Conservation (phyloP, 2,888 invertebrate genomes). For the Girardia tigrina region DNA sequence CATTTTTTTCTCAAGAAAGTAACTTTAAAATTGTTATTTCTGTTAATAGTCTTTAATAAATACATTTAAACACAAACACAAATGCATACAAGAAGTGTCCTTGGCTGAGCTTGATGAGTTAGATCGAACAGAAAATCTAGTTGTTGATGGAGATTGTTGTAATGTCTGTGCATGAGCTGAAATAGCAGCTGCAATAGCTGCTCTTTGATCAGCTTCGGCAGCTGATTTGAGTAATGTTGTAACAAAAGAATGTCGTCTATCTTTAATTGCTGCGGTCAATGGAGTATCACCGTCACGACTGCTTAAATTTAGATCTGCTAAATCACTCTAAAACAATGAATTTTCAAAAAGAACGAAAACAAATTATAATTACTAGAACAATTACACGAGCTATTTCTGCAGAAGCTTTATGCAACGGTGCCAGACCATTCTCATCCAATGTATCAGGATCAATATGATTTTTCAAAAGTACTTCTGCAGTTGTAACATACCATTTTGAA, state of each 20-base stretch:
- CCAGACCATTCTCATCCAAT: constrained; percentile 31
- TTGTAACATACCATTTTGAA: constrained; percentile 30
- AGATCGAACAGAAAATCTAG: background rate
- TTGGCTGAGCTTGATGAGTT: constrained; percentile 13
- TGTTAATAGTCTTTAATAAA: no score
- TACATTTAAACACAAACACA: no score
- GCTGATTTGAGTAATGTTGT: constrained; percentile 33
- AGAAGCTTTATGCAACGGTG: constrained; percentile 35
- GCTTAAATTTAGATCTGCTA: constrained; percentile 32
- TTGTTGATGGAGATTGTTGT: background rate
- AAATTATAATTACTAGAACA: background rate
- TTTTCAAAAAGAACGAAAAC: background rate
- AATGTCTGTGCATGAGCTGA: constrained; percentile 1
- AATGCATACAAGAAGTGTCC: background rate
- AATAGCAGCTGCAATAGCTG: background rate
- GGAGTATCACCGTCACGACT: constrained; percentile 36
- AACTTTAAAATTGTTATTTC: no score
- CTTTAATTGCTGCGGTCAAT: constrained; percentile 36
- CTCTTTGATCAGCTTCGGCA: background rate
- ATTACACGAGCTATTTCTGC: constrained; percentile 31
- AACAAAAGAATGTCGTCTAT: constrained; percentile 32
- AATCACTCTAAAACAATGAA: constrained; percentile 17
- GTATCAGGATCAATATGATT: constrained; percentile 35
- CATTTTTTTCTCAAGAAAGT: no score
- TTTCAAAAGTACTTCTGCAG: constrained; percentile 30